A percentile compares a stretch with the other conserved stretches of the same genome.
Conservation (phyloP, 2,113 vertebrate genomes). For the Glaucidium brasilianum region DNA sequence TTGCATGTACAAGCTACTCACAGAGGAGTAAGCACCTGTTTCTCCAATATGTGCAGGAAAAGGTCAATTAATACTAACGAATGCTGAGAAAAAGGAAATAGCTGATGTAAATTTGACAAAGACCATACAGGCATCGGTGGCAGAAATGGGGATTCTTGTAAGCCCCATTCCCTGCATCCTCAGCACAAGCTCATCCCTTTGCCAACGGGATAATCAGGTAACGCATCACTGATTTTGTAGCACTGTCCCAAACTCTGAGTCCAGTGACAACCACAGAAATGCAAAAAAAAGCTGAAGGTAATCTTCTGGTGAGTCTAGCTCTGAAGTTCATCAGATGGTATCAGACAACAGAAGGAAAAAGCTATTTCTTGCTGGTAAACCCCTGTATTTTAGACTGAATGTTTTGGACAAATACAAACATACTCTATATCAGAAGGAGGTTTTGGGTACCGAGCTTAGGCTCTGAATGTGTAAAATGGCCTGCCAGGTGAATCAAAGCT, state of each 20-base stretch:
- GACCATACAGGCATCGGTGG: background rate
- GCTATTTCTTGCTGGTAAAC: background rate
- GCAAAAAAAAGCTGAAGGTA: background rate
- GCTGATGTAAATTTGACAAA: background rate
- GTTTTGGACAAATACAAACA: background rate
- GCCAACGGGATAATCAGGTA: background rate
- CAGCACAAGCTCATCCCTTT: background rate
- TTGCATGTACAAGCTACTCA: background rate
- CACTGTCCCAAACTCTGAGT: background rate
- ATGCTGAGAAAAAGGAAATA: background rate
- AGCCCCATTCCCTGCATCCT: background rate
- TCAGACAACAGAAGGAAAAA: background rate
- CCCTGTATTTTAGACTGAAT: background rate
- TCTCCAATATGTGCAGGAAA: background rate
- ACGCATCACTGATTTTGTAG: background rate
- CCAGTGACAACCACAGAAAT: background rate
- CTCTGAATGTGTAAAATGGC: background rate
- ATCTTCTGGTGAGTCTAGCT: background rate
- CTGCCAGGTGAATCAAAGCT: background rate
- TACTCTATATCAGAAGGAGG: background rate
- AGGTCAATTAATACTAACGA: background rate
- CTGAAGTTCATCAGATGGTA: background rate
- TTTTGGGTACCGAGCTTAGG: background rate
- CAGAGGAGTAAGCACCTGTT: background rate
- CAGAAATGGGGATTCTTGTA: background rate